Conservation (phyloP, 2,888 invertebrate species). For the Drosophila macrospina region DNA sequence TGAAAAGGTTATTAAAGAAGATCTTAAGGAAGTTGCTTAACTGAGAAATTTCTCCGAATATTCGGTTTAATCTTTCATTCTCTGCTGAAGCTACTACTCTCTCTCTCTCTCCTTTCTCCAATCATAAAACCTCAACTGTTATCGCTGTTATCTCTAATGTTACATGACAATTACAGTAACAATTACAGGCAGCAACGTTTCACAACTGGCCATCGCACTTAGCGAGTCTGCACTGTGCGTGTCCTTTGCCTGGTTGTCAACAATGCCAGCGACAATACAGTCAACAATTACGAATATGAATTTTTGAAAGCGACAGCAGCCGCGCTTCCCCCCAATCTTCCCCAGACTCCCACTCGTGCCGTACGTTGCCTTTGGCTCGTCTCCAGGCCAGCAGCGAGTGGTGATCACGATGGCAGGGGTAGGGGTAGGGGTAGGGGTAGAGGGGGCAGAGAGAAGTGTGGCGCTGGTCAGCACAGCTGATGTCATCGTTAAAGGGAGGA, state of each 20-base stretch:
- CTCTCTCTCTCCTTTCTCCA: too few species aligned
- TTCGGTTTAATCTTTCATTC: too few species aligned
- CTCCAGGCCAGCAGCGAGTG: too few species aligned
- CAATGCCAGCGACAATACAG: constrained; percentile 74
- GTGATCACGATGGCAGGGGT: not conserved
- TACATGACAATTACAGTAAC: too few species aligned
- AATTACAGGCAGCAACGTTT: not conserved
- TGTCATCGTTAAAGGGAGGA: constrained; percentile 49
- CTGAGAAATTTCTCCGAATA: too few species aligned
- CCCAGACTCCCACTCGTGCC: not conserved
- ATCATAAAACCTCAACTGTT: too few species aligned
- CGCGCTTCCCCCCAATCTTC: constrained; percentile 47
- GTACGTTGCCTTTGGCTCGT: too few species aligned
- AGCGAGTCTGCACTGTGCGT: constrained; percentile 49
- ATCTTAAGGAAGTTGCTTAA: too few species aligned
- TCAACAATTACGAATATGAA: constrained; percentile 82
- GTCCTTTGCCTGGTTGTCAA: constrained; percentile 39
- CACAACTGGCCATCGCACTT: constrained; percentile 24
- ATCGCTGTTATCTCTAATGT: too few species aligned
- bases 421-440: not conserved
- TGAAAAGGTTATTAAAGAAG: too few species aligned
- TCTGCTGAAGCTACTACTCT: too few species aligned
- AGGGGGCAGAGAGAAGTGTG: constrained; percentile 22
- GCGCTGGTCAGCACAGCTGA: constrained; percentile 71
- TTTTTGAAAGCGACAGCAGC: constrained; percentile 77